These are phyloP conservation scores for Campoplex capitator DNA, from an alignment of 2,888 invertebrate species.

Conservation along the genomic window DNA sequence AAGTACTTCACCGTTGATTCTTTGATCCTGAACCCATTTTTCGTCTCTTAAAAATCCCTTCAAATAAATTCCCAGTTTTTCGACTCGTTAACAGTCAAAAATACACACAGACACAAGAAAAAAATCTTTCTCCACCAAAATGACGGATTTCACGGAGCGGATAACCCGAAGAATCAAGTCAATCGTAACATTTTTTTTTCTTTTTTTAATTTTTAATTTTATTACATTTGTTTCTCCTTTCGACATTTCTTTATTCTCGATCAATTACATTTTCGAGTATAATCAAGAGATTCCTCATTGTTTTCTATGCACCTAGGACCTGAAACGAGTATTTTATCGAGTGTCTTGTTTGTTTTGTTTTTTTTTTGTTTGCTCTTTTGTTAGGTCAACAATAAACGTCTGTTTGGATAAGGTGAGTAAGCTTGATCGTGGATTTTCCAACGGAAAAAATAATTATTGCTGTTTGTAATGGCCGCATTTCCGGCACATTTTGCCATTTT, in stretches of 20 bases:
- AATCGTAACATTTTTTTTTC: neutral
- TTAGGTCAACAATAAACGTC: constrained; percentile 8
- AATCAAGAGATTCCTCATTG: neutral
- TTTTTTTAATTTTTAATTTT: neutral
- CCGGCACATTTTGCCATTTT: constrained; percentile 72
- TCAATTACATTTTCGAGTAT: constrained; percentile 22
- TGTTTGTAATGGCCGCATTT: constrained; percentile 79
- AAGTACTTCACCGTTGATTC: no score
- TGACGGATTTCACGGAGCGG: no score
- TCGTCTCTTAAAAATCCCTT: no score
- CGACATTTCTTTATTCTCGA: constrained; percentile 5
- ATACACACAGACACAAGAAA: no score
- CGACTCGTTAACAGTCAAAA: no score
- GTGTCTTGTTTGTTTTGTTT: neutral
- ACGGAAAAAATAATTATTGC: constrained; percentile 60
- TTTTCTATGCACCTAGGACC: constrained; percentile 40
- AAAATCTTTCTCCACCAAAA: no score
- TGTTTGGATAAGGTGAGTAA: neutral
- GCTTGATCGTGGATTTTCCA: neutral
- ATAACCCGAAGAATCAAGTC: neutral
- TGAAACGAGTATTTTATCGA: neutral
- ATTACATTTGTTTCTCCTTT: constrained; percentile 1
- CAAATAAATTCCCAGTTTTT: no score
- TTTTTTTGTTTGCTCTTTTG: constrained; percentile 8
- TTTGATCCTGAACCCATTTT: no score